Evolutionary conservation across 1,140 invertebrate species (phyloP), one percentile per base, ranked within the genome.

Genomic region (Daktulosphaira vitifoliae): DNA sequence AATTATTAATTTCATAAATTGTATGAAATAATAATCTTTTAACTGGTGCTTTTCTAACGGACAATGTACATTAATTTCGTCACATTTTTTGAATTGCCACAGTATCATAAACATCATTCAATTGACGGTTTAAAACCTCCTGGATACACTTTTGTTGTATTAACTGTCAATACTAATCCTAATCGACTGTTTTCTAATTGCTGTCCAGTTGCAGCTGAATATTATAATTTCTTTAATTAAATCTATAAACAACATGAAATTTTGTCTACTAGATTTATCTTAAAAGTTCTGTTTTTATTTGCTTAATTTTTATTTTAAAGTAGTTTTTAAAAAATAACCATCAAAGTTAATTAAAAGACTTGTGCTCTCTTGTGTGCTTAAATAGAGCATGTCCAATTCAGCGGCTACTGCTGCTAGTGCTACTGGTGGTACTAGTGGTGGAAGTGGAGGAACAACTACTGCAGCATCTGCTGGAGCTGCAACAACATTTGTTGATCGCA

Each of bases 401-500:
- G 42, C 56, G 25, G 11, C 56, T 46, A 62, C 56, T 22, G 25
- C 56, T 59, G 15, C 54, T 59, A 44, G 39, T 59, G 20, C 54
- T 29, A 16, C 13, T 44, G 23, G 53, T 56, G 22, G 16, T 54
- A 18, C 33, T 39, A 42, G 33, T 33, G 13, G 52, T 23, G 37
- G 33, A 44, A 23, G 33, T 29, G 13, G 52, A 15, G 52, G 52
- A 59, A 44, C 38, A n/a, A 25, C 53, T 16, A 11, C 29, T 33
- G 29, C 29, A 33, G 23, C 39, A 2, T 46, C 54, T 18, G 29
- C 42, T 13, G 25, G 56, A 46, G 25, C 62, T 22, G 70, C 72
- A 59, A 67, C 66, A 37, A 73, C 78, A 16, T 81, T 82, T 75
- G 80, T 81, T 51, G 80, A 82, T 72, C 76, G 80, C 66, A 81